Base-by-base conservation (phyloP, 2,113 vertebrate species). In the Tenebrosternarchus preto region DNA sequence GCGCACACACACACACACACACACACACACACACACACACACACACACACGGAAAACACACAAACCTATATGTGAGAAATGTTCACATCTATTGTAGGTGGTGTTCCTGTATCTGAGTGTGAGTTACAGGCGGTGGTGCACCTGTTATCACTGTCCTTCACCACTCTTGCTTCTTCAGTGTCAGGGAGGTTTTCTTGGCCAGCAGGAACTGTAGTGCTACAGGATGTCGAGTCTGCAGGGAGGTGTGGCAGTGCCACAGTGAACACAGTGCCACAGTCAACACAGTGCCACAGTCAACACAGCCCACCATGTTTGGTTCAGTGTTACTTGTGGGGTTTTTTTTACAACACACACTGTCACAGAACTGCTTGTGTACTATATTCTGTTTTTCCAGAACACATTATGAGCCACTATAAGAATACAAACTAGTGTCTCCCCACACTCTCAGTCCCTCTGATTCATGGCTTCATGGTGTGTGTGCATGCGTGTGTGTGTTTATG, bases 131-230 rank as follows among this genome's bases (percentile, higher is more conserved):
- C 6, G 33, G 43, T 12, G 11, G 11, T 91, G 94, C 56, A 97
- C 97, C 97, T 95, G 78, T 98, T 96, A 77, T 98, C 97, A 15
- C 87, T 92, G 75, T 98, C 97, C 88, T 96, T 95, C 76, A 91
- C 79, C 43, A 93, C 74, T 88, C 95, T 96, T 89, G 81, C 93
- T 60, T 98, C 96, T 36, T 98, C 96, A 0, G 85, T 90, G 2
- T 99, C 97, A 43, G 93, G 90, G 82, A 98, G 93, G 85, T 92
- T 95, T 9, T 98, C 97, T 80, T 98, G 96, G 50, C 95, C 96
- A 0, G 95, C 95, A 24, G 98, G 94, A 46, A 98, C 93, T 0
- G 96, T 98, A 77, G 98, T 98, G 79, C 95, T 96, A 89, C 96
- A 98, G 33, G 97, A 99, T 0, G 97, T 95, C 60, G 96, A 97